Conservation (phyloP, 2,113 vertebrate species). For the Heterotilapia buettikoferi region DNA sequence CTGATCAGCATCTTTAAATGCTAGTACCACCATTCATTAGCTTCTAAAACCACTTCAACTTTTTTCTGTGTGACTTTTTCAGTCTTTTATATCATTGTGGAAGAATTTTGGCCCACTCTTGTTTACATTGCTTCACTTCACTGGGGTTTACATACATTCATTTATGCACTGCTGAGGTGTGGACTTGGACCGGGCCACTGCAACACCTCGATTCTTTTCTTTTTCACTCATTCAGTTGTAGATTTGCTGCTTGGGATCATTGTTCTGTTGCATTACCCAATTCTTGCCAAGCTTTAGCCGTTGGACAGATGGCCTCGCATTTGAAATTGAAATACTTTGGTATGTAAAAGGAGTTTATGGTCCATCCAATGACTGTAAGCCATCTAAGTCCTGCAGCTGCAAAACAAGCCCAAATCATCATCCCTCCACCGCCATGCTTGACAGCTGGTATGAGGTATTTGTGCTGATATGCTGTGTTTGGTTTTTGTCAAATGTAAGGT, state of each 20-base stretch:
- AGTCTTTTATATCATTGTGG: not conserved
- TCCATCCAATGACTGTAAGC: not conserved
- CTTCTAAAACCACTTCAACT: not conserved
- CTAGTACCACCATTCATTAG: not conserved
- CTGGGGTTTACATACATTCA: not conserved
- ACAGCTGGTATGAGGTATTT: not conserved
- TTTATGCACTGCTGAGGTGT: not conserved
- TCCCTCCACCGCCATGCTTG: not conserved
- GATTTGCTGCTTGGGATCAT: not conserved
- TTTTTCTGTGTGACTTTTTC: not conserved
- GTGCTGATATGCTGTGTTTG: not conserved
- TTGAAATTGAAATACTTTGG: not conserved
- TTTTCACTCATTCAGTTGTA: not conserved
- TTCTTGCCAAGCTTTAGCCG: not conserved
- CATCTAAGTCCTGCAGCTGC: not conserved
- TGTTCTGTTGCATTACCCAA: not conserved
- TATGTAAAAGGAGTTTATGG: not conserved
- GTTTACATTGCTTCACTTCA: not conserved
- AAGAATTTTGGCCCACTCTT: not conserved
- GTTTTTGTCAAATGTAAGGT: not conserved
- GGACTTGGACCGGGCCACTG: not conserved
- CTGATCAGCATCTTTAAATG: not conserved
- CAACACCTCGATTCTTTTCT: not conserved
- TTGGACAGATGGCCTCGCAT: not conserved
- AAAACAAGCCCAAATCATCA: not conserved